These are phyloP conservation scores for Ectemnius cavifrons DNA, from an alignment of 2,888 invertebrate species.

Conservation along the genomic window DNA sequence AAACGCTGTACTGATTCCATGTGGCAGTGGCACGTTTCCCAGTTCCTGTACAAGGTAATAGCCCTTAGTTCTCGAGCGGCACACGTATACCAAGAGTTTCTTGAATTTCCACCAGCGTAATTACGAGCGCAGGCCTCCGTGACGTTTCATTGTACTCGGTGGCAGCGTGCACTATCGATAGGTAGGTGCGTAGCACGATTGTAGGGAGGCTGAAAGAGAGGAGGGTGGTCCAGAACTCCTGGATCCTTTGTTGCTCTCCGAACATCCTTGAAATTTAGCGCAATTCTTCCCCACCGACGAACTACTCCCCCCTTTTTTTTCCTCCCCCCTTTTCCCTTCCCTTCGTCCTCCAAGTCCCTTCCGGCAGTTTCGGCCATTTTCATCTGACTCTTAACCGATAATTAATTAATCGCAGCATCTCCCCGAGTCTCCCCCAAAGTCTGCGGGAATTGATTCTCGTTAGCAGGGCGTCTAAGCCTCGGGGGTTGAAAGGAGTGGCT, in stretches of 20 bases:
- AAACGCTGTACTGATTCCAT: too few relatives aligned
- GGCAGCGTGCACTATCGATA: neutral
- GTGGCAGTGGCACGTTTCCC: too few relatives aligned
- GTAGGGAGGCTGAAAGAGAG: neutral
- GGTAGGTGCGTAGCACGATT: neutral
- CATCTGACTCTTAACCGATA: conserved; percentile 47
- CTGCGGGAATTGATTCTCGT: conserved; percentile 53
- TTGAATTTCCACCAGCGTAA: neutral
- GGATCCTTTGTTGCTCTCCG: neutral
- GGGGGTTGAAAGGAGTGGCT: conserved; percentile 11
- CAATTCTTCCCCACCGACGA: neutral
- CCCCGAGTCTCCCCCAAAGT: conserved; percentile 11
- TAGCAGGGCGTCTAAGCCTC: conserved; percentile 36
- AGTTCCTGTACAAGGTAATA: too few relatives aligned
- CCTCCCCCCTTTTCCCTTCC: conserved; percentile 9
- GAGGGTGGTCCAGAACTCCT: neutral
- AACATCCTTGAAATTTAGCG: conserved; percentile 14
- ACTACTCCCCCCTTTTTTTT: neutral
- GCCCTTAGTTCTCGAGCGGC: too few relatives aligned
- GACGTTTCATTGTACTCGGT: neutral
- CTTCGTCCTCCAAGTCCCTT: neutral
- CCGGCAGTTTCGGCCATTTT: conserved; percentile 10
- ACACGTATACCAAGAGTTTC: neutral
- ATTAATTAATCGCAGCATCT: conserved; percentile 55
- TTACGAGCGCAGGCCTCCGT: neutral